Conservation (phyloP, 92 coral and sea anemone species). For the Umimayanthus chanpuru region DNA sequence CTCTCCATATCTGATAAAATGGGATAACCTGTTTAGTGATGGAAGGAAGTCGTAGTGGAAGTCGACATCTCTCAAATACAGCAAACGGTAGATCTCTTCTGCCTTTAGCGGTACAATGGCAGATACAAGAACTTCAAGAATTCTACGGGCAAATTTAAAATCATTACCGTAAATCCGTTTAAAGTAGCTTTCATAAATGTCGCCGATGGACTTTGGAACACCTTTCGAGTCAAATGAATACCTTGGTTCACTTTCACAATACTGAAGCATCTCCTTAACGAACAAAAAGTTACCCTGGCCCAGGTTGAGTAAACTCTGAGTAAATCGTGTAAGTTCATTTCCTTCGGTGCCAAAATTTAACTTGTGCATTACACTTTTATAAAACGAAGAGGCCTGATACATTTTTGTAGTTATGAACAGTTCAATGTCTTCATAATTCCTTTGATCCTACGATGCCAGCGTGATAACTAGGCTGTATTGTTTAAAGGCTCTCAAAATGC, state of each 20-base stretch:
- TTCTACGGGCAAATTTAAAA: conserved; percentile 43
- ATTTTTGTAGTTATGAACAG: conserved; percentile 36
- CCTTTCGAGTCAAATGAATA: conserved; percentile 17
- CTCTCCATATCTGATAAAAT: conserved; percentile 45
- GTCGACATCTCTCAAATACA: conserved; percentile 33
- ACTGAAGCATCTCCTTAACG: conserved; percentile 62
- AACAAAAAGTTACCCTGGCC: conserved; percentile 78
- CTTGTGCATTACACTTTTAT: conserved; percentile 7
- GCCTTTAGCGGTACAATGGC: conserved; percentile 50
- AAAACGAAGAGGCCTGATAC: conserved; percentile 40
- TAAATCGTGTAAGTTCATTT: not conserved
- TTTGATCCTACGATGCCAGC: conserved; percentile 54
- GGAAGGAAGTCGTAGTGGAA: conserved; percentile 27
- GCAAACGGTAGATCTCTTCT: conserved; percentile 46
- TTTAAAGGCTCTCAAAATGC: conserved; percentile 29
- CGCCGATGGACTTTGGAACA: conserved; percentile 46
- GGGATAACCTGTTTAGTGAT: conserved; percentile 45
- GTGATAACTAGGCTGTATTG: conserved; percentile 20
- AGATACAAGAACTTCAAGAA: conserved; percentile 70
- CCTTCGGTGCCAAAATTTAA: not conserved
- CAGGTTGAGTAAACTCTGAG: not conserved
- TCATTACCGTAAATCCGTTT: conserved; percentile 23
- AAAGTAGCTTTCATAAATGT: conserved; percentile 54
- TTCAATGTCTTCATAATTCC: conserved; percentile 63
- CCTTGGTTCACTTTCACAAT: conserved; percentile 26